phyloP scores from a whole-genome alignment of 2,888 invertebrate species.

The Litoditis marina region DNA sequence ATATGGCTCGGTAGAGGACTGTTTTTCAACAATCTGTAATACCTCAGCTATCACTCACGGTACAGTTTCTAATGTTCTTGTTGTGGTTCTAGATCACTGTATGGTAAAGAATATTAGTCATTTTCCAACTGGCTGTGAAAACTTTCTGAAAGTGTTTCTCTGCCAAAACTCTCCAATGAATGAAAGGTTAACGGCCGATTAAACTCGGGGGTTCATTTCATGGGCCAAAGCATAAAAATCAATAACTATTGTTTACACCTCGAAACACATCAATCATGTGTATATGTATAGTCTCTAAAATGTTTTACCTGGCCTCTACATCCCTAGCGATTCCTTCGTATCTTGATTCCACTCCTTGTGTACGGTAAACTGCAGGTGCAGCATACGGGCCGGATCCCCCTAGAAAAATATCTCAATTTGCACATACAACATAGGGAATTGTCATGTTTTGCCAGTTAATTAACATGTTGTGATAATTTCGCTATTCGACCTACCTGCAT shows the following conservation, averaged over 20 bases:
- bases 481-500: slow-evolving; percentile 27
- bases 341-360: slow-evolving; percentile 56
- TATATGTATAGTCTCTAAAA: background rate
- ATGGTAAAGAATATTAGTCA: too few relatives aligned
- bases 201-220: too few relatives aligned
- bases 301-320: slow-evolving; percentile 40
- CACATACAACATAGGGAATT: background rate
- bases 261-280: slow-evolving; percentile 1
- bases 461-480: background rate
- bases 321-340: slow-evolving; percentile 51
- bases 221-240: slow-evolving; percentile 5
- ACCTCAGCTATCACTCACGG: too few relatives aligned
- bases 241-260: too few relatives aligned
- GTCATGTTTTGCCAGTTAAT: background rate
- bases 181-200: too few relatives aligned
- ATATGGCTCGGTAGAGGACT: slow-evolving; percentile 9
- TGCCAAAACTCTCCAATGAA: too few relatives aligned
- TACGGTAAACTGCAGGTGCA: slow-evolving; percentile 51
- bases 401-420: slow-evolving; percentile 4
- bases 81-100: too few relatives aligned
- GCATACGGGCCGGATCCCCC: slow-evolving; percentile 54
- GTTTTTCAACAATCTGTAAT: slow-evolving; percentile 9
- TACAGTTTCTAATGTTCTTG: too few relatives aligned
- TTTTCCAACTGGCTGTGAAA: too few relatives aligned
- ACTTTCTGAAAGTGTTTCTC: too few relatives aligned